These are phyloP conservation scores for Mormyrus proboscirostris DNA, from an alignment of 2,797 vertebrate genomes.

Conservation along the genomic window DNA sequence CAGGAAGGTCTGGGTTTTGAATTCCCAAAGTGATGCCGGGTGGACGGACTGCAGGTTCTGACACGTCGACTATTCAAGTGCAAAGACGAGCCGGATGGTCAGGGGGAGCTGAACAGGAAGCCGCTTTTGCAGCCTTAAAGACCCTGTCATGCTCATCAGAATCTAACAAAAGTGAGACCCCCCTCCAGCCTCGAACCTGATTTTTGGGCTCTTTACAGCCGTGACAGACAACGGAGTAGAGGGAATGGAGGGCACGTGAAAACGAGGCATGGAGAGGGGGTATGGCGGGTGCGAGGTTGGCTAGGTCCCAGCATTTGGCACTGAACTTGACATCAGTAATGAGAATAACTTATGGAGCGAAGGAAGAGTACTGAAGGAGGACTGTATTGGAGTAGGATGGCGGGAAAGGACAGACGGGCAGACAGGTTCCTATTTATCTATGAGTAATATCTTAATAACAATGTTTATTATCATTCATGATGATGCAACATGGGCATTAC, in stretches of 20 bases:
- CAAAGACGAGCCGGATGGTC: not conserved
- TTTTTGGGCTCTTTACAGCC: not conserved
- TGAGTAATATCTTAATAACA: not conserved
- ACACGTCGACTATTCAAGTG: not conserved
- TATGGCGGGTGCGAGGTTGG: not conserved
- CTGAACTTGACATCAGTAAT: not conserved
- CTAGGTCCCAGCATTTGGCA: not conserved
- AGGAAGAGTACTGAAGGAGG: not conserved
- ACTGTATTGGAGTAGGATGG: not conserved
- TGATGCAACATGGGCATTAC: not conserved
- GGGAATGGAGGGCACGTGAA: not conserved
- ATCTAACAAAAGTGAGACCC: not conserved
- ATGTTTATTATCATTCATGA: not conserved
- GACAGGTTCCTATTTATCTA: not conserved
- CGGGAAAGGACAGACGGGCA: not conserved
- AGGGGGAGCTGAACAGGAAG: not conserved
- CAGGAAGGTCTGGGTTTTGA: not conserved
- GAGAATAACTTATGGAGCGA: not conserved
- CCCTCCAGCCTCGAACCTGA: not conserved
- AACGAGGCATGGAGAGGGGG: not conserved
- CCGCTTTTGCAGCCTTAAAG: not conserved
- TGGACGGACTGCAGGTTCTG: not conserved
- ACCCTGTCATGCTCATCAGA: not conserved
- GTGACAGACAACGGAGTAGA: not conserved
- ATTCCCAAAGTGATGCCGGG: not conserved